Percentiles rank a stretch among this genome's conserved stretches.
These are phyloP conservation scores for Ranitomeya variabilis DNA, from an alignment of 2,113 vertebrate species.

Conservation along the genomic window DNA sequence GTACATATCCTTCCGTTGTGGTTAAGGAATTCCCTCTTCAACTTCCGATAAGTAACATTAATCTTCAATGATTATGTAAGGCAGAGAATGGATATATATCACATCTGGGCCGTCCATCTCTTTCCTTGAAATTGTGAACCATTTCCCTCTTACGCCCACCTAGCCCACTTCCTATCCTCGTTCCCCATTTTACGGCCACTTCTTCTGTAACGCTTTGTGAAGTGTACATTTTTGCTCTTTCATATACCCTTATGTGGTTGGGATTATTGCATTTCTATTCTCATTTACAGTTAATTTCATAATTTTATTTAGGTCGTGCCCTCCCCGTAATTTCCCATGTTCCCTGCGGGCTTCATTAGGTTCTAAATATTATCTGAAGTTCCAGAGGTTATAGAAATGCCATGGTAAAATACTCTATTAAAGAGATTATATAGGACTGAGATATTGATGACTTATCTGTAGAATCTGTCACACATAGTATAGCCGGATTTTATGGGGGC, in stretches of 20 bases:
- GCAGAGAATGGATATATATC: no score
- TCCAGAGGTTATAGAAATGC: background rate
- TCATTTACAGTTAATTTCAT: constrained; percentile 7
- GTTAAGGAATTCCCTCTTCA: background rate
- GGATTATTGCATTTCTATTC: no score
- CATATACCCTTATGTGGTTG: background rate
- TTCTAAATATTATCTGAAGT: background rate
- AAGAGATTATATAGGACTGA: no score
- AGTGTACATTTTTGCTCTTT: background rate
- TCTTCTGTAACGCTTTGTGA: background rate
- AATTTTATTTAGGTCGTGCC: background rate
- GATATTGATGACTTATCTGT: no score
- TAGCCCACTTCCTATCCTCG: constrained; percentile 4
- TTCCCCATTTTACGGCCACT: constrained; percentile 10
- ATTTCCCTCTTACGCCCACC: constrained; percentile 14
- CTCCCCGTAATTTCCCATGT: background rate
- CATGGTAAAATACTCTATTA: background rate
- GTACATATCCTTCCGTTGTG: background rate
- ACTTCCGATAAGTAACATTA: background rate
- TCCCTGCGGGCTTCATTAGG: background rate
- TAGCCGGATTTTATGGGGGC: no score
- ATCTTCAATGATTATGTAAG: background rate
- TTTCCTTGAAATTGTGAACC: background rate
- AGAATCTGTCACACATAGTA: no score
- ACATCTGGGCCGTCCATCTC: background rate